Evolutionary conservation across 2,888 invertebrate species (phyloP).

Genomic region (Neuroscelio doddi): DNA sequence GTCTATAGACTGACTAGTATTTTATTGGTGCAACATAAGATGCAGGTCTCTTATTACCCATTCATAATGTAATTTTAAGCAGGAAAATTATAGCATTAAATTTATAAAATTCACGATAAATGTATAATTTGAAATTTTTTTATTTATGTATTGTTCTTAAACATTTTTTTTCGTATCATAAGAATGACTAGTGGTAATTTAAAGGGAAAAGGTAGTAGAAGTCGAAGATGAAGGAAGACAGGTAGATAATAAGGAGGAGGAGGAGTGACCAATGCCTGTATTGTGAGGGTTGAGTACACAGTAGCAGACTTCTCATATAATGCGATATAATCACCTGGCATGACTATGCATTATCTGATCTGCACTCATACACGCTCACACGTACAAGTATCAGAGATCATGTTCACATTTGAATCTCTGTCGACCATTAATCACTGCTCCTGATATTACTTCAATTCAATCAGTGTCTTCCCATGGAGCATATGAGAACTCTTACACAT

Average conservation of each 20-base stretch:
- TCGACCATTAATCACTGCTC: slow-evolving; percentile 71
- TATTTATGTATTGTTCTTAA: too few relatives aligned
- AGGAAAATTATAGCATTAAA: too few relatives aligned
- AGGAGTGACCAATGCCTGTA: slow-evolving; percentile 55
- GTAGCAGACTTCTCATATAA: slow-evolving; percentile 72
- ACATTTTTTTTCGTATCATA: too few relatives aligned
- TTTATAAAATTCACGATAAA: too few relatives aligned
- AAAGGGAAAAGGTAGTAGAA: slow-evolving; percentile 50
- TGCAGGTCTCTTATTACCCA: slow-evolving; percentile 55
- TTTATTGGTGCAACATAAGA: slow-evolving; percentile 63
- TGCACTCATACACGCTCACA: slow-evolving; percentile 60
- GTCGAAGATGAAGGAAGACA: slow-evolving; percentile 37
- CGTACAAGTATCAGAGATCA: slow-evolving; percentile 63
- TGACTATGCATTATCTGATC: slow-evolving; percentile 72
- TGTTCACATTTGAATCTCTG: slow-evolving; percentile 68
- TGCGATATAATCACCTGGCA: slow-evolving; percentile 72
- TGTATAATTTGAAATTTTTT: too few relatives aligned
- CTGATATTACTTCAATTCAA: slow-evolving; percentile 73
- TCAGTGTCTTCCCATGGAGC: slow-evolving; percentile 69
- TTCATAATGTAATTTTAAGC: slow-evolving; percentile 4
- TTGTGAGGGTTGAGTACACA: slow-evolving; percentile 69
- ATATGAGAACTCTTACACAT: slow-evolving; percentile 41
- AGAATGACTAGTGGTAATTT: too few relatives aligned
- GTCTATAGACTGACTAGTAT: slow-evolving; percentile 61
- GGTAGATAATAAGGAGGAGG: slow-evolving; percentile 41